phyloP scores from a whole-genome alignment of 2,888 invertebrate species.

The Tipula lateralis region DNA sequence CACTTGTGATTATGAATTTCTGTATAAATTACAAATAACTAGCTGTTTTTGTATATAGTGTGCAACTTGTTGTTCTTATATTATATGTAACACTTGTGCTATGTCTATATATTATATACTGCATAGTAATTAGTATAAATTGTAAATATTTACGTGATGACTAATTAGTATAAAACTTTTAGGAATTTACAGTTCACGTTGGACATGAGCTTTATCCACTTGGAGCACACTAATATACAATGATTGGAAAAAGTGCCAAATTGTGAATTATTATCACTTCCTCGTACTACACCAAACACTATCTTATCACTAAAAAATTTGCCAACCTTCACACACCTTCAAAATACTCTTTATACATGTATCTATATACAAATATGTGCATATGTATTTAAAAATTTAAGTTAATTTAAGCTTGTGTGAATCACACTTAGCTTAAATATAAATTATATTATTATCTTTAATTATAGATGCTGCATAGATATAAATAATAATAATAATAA shows the following conservation, averaged over 20 bases:
- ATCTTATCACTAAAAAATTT: background rate
- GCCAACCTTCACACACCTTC: background rate
- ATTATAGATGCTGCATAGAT: constrained; percentile 24
- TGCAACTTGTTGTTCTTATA: background rate
- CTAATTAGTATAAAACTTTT: background rate
- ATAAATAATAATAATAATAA: constrained; percentile 24
- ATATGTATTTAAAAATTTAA: background rate
- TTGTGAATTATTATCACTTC: background rate
- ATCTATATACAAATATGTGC: background rate
- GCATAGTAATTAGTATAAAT: background rate
- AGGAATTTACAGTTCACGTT: background rate
- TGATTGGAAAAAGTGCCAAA: background rate
- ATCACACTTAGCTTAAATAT: background rate
- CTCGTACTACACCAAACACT: background rate
- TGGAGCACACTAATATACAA: background rate
- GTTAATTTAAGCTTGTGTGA: background rate
- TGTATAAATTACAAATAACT: background rate
- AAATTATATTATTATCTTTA: background rate
- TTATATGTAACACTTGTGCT: background rate
- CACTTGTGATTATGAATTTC: background rate
- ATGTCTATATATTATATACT: background rate
- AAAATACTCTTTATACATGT: background rate
- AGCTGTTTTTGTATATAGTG: too few relatives aligned
- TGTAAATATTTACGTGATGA: background rate
- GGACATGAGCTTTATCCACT: background rate